Evolutionary conservation across 2,113 vertebrate genomes (phyloP).

Genomic region (Callocephalon fimbriatum): DNA sequence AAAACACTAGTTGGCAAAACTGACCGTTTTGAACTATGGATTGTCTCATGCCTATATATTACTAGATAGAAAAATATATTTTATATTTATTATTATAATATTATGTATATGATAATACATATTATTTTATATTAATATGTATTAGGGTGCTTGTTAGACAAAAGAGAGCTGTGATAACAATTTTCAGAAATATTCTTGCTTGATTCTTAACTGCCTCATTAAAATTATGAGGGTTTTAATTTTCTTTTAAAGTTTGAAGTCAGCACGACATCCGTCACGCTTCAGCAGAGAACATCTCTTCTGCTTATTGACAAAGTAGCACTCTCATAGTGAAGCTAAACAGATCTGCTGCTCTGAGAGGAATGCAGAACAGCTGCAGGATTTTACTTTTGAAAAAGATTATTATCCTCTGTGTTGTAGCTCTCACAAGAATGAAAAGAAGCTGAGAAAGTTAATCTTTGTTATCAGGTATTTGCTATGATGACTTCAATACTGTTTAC

Average conservation of each 20-base stretch:
- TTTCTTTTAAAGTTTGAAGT: not conserved
- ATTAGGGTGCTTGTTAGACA: not conserved
- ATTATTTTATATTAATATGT: not conserved
- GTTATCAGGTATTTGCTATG: not conserved
- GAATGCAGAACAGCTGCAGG: not conserved
- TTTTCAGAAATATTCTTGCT: not conserved
- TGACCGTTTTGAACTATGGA: not conserved
- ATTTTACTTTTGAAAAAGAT: not conserved
- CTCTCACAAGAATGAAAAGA: not conserved
- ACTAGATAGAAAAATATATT: not conserved
- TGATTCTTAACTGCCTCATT: not conserved
- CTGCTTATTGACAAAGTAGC: not conserved
- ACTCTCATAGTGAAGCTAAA: not conserved
- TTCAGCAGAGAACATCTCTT: not conserved
- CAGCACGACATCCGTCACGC: not conserved
- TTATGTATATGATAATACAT: not conserved
- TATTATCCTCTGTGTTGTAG: not conserved
- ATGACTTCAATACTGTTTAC: not conserved
- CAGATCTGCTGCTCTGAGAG: not conserved
- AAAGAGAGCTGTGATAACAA: not conserved
- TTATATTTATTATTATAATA: not conserved
- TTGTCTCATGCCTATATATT: not conserved
- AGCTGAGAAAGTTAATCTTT: not conserved
- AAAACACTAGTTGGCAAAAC: not conserved
- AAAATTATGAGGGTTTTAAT: not conserved